Evolutionary conservation across 2,113 vertebrate species (phyloP), one percentile per base, ranked within the genome.

Genomic region (Hippocampus zosterae): DNA sequence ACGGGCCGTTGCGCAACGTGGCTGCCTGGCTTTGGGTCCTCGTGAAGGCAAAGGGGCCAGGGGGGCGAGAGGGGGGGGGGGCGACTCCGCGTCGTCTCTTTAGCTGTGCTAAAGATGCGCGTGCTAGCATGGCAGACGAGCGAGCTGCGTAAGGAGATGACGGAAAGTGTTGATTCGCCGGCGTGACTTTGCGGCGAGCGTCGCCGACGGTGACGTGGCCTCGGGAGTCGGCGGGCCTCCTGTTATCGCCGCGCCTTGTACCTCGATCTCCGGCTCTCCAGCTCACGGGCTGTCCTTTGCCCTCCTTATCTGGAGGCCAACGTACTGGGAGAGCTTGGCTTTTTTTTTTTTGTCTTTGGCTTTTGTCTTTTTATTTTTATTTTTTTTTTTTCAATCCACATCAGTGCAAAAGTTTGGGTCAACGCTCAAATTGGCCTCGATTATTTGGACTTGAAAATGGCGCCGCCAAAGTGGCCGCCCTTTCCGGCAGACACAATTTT

Each of bases 241-340:
- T 62, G 72, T 84, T 88, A 87, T 86, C 84, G 52, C 41, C 19
- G 11, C 53, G 23, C 76, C 65, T 70, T 16, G 64, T 72, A 63
- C 37, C 18, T 68, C 33, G 81, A 78, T 85, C 85, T 80, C 37
- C 75, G 48, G 67, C 41, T 4, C 8, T 40, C 60, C n/a, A 60
- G 77, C 76, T 75, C 74, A 80, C 57, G 69, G 42, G 37, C 18
- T 55, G 78, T 67, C 66, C 85, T 89, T 86, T 85, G 85, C 68
- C 75, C 87, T 76, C 62, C 75, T 78, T 85, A 84, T 85, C 73
- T 67, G 10, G 3, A 25, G 42, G 46, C 40, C 12, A 3, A 50
- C 68, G 77, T 70, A 33, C 29, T 29, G 3, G 29, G 29, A 3
- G 29, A 29, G 29, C 29, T 29, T 29, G 25, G 25, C 29, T 33